Conservation (phyloP, 1,140 invertebrate genomes). For the Pogonognathellus flavescens region DNA sequence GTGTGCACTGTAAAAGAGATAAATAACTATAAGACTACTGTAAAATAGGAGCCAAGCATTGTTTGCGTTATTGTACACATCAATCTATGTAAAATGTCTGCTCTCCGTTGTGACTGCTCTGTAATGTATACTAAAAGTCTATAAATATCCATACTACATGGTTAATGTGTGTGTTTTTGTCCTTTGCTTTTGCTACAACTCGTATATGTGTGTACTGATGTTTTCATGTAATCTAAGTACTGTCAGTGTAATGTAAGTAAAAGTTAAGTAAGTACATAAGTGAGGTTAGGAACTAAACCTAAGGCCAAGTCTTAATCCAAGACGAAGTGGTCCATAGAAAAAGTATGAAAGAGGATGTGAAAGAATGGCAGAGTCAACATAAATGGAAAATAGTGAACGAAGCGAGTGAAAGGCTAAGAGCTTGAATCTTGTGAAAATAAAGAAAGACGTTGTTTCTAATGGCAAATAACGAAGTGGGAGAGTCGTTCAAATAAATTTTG, state of each 20-base stretch:
- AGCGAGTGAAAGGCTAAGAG: background rate
- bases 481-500: slow-evolving; percentile 47
- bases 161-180: slow-evolving; percentile 13
- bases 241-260: slow-evolving; percentile 24
- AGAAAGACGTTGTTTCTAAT: slow-evolving; percentile 43
- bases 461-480: slow-evolving; percentile 45
- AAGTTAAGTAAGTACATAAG: slow-evolving; percentile 46
- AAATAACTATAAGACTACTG: background rate
- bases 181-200: background rate
- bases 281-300: slow-evolving; percentile 35
- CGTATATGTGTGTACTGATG: background rate
- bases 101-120: background rate
- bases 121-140: slow-evolving; percentile 43
- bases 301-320: slow-evolving; percentile 13
- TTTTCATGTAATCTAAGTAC: background rate
- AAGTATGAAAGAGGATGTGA: slow-evolving; percentile 19
- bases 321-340: slow-evolving; percentile 30
- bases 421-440: slow-evolving; percentile 30
- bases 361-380: slow-evolving; percentile 1
- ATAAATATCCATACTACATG: slow-evolving; percentile 41
- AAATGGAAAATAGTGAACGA: background rate
- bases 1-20: slow-evolving; percentile 36
- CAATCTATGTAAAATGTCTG: background rate
- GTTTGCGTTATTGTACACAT: background rate
- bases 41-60: background rate